Base-by-base conservation (phyloP, 2,888 invertebrate genomes). In the Epistrophella euchroma region DNA sequence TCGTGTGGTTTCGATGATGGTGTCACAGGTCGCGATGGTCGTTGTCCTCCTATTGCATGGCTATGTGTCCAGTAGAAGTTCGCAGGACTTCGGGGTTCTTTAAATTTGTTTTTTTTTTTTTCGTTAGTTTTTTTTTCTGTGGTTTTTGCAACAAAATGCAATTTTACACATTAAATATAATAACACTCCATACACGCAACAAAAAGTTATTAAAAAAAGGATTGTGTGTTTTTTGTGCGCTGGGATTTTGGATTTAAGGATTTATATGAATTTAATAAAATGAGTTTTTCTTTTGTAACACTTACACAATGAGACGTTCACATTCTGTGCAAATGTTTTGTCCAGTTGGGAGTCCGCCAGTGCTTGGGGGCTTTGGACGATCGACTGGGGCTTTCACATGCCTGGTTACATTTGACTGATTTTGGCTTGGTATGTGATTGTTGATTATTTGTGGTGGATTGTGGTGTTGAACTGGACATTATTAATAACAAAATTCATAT, bases 251-350 rank as follows among this genome's bases (percentile, higher is more conserved):
- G 71, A 47, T 40, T 66, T 19, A 72, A 45, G 73, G 71, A 76
- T 76, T 76, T n/a, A 66, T n/a, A 56, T 58, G 37, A 1, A 40
- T 37, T n/a, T n/a, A n/a, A 84, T 52, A 68, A 56, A 60, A 68
- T 71, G 35, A 25, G 56, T 50, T 60, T 22, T 43, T 55, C 4
- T 71, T 47, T 71, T 47, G 43, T 17, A 40, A 95, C 94, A 96
- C 98, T 97, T 96, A 99, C 98, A 98, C 97, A 94, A 99, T 98
- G 91, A 98, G 96, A 91, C 98, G 96, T 93, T 98, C 98, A 94
- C 99, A 99, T 92, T 98, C 98, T 89, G 97, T 97, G 94, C 99
- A 99, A 93, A 98, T 96, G 94, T 97, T 98, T 94, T 97, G 97
- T 91, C 97, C 96, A 89, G 97, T 95, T 89, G 96, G 96, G 90